These are phyloP conservation scores for Channa maculata DNA, from an alignment of 2,113 vertebrate species.

Conservation along the genomic window DNA sequence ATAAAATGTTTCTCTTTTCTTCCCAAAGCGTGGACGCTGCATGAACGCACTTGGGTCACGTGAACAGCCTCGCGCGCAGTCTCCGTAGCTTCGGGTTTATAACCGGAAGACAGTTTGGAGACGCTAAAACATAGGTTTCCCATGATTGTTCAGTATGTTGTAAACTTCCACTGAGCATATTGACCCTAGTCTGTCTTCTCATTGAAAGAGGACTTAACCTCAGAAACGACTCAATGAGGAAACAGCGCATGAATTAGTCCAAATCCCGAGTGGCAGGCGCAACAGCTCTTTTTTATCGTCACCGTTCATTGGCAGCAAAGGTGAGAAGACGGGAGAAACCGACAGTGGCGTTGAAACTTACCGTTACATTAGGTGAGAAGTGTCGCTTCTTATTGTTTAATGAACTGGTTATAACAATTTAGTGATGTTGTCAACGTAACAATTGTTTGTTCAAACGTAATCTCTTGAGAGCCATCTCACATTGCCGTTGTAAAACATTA, in stretches of 20 bases:
- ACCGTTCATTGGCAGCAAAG: background rate
- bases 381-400: background rate
- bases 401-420: no score
- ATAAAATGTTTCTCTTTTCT: no score
- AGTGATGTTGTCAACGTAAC: background rate
- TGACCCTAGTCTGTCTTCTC: background rate
- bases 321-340: background rate
- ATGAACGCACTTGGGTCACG: conserved; percentile 19
- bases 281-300: conserved; percentile 24
- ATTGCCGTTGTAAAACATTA: background rate
- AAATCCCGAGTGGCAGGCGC: conserved; percentile 44
- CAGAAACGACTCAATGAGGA: conserved; percentile 53
- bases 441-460: background rate
- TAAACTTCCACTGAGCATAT: background rate
- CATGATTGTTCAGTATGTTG: no score
- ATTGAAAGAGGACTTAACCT: background rate
- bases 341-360: background rate
- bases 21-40: no score
- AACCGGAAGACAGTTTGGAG: conserved; percentile 58
- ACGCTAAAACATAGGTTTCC: background rate
- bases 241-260: conserved; percentile 66
- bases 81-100: background rate
- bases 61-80: conserved; percentile 36
- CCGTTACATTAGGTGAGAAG: conserved; percentile 19
- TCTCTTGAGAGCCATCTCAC: conserved; percentile 41